Evolutionary conservation across 2,113 vertebrate species (phyloP), one percentile per base, ranked within the genome.

Genomic region (Suncus etruscus): DNA sequence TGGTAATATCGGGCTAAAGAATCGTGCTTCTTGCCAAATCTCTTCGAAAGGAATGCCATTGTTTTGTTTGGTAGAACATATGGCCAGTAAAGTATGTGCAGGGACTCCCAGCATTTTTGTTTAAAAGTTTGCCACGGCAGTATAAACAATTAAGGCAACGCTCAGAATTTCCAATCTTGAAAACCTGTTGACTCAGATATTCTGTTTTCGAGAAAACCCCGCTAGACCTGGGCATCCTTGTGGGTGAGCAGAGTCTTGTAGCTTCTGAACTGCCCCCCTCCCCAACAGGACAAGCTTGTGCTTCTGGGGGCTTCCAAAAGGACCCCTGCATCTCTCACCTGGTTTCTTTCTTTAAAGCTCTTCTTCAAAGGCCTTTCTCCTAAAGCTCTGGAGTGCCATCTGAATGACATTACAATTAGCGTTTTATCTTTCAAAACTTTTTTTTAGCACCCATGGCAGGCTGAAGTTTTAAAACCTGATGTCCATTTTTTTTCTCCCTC

Each of bases 101-200:
- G 96, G 97, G 97, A 97, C 97, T 97, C 97, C 94, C 97, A 96
- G 97, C 97, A 98, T 97, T 98, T 97, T 97, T 98, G 98, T 98
- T 98, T 97, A 97, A 98, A 98, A 98, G 97, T 98, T 98, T 98
- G 97, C 97, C 81, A 87, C 96, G 95, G 97, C 91, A 97, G 92
- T 97, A 98, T 98, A 98, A 98, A 98, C 98, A 98, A 97, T 97
- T 96, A 98, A 97, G 97, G 97, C 97, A 97, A 97, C 96, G 96
- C 96, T 98, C 97, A 98, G 95, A 98, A 96, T 98, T 98, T 98
- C 97, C 98, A 98, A 93, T 97, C 97, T 97, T 97, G 96, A 97
- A 98, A 98, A 98, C 98, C 97, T 98, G 98, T 98, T 98, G 98
- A 98, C 97, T 98, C 98, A 98, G 97, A 98, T 97, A 96, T 97